Evolutionary conservation across 2,888 invertebrate species (phyloP), one percentile per base, ranked within the genome.

Genomic region (Ferrisia virgata): DNA sequence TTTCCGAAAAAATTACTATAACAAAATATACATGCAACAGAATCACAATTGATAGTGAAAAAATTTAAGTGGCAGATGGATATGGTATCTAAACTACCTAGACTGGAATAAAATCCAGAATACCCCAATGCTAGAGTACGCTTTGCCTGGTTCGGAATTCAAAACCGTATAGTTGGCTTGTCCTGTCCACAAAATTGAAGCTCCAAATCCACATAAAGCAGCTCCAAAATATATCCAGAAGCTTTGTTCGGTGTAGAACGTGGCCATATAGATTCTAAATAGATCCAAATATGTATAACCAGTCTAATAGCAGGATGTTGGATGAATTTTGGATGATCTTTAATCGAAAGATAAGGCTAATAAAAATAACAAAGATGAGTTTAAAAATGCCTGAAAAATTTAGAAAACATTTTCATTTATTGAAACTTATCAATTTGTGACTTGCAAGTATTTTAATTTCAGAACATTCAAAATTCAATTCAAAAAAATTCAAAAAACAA

Each of bases 31-130:
- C 4, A 13, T 43, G 11, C 11, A 15, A 15, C 5, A 15, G n/a
- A n/a, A n/a, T n/a, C n/a, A n/a, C n/a, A n/a, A n/a, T n/a, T n/a
- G n/a, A n/a, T n/a, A n/a, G n/a, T n/a, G n/a, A n/a, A n/a, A n/a
- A n/a, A n/a, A n/a, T n/a, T n/a, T n/a, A n/a, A n/a, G n/a, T n/a
- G n/a, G n/a, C n/a, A n/a, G n/a, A n/a, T n/a, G n/a, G n/a, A n/a
- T n/a, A n/a, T n/a, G n/a, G n/a, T 53, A 0, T 28, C 11, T 28
- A 22, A 39, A 39, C 39, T 53, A 64, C 58, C 58, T 64, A 11
- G 58, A 64, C 13, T 98, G 98, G 88, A 95, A 93, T 89, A 98
- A 94, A 90, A 98, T 92, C 98, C 98, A 98, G 89, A 98, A 98
- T 76, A 98, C 91, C 13, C 98, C 97, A 13, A 96, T 96, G 89